Evolutionary conservation across 1,140 invertebrate genomes (phyloP).

Genomic region (Bombus consobrinus): DNA sequence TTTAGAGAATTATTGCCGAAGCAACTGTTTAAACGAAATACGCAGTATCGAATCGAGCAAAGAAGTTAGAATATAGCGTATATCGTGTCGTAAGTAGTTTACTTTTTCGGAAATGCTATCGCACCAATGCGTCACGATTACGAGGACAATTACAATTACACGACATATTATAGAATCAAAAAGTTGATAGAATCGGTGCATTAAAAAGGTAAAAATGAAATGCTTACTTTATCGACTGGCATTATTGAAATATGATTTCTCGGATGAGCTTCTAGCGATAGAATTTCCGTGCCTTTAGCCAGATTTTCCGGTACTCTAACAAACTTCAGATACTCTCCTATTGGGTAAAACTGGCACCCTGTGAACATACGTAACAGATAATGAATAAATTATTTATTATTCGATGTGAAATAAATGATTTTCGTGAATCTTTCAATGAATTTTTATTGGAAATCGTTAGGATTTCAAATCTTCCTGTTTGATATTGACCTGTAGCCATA

Average conservation of each 20-base stretch:
- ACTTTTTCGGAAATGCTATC: background rate
- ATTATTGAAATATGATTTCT: conserved; percentile 88
- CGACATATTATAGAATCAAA: too few species aligned
- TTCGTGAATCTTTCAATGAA: background rate
- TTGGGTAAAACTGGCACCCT: conserved; percentile 92
- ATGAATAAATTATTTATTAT: background rate
- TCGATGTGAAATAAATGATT: background rate
- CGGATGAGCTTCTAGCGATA: conserved; percentile 89
- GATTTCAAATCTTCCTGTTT: background rate
- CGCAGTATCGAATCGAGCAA: background rate
- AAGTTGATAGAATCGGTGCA: background rate
- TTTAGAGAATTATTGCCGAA: background rate
- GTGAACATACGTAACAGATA: conserved; percentile 17
- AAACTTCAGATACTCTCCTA: conserved; percentile 90
- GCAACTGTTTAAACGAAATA: background rate
- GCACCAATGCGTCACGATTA: background rate
- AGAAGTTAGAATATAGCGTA: too few species aligned
- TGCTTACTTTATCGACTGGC: conserved; percentile 86
- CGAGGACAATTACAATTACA: background rate
- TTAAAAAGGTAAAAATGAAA: background rate
- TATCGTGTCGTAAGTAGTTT: too few species aligned
- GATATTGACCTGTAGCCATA: background rate
- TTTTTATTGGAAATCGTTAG: background rate
- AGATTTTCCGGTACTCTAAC: conserved; percentile 89
- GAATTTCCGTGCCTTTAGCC: conserved; percentile 86